Percentiles rank a stretch among this genome's conserved stretches.
These are phyloP conservation scores for Lathamus discolor DNA, from an alignment of 2,113 vertebrate species.

Conservation along the genomic window DNA sequence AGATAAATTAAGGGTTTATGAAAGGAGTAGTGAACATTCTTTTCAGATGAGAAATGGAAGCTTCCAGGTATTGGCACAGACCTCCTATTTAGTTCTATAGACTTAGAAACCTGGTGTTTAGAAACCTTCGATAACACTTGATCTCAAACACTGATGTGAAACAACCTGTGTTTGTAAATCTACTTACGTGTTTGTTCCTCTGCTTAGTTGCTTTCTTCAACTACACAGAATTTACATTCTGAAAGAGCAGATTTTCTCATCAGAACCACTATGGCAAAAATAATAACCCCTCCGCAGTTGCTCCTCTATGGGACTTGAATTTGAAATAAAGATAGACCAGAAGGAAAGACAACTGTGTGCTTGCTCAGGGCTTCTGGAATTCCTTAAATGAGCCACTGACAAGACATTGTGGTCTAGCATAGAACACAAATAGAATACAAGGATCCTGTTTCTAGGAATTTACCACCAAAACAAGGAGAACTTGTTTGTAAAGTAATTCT, in stretches of 20 bases:
- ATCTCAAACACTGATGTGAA: background rate
- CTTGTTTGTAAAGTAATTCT: background rate
- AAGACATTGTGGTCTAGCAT: background rate
- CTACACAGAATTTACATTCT: background rate
- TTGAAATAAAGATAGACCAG: background rate
- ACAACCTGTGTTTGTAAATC: background rate
- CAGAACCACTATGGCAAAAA: background rate
- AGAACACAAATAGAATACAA: background rate
- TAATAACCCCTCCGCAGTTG: background rate
- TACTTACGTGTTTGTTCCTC: background rate
- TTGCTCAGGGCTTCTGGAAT: background rate
- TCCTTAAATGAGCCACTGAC: background rate
- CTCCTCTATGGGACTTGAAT: background rate
- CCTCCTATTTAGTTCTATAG: background rate
- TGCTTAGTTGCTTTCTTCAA: background rate
- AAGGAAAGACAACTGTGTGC: background rate
- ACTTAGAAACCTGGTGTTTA: background rate
- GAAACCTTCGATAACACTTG: background rate
- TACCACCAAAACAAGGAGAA: background rate
- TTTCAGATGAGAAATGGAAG: background rate
- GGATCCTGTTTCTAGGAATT: background rate
- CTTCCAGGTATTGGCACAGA: background rate
- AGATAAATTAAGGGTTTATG: background rate
- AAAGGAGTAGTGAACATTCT: background rate
- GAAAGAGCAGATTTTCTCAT: background rate